Conservation (phyloP, 2,888 invertebrate genomes). For the Elmis aenea region DNA sequence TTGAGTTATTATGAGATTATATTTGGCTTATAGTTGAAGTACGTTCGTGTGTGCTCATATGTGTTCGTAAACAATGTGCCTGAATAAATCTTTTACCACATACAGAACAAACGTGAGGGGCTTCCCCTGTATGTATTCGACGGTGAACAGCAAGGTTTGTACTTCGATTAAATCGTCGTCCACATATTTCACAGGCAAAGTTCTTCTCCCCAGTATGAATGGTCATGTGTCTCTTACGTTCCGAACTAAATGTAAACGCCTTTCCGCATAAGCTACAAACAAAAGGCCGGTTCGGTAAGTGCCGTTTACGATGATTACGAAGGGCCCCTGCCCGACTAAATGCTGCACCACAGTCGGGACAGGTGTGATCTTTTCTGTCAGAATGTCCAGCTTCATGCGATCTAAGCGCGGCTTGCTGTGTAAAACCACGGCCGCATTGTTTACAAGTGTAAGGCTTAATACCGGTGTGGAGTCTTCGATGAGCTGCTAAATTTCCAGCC, state of each 20-base stretch:
- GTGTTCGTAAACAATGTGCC: conserved; percentile 50
- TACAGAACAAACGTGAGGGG: conserved; percentile 50
- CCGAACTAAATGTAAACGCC: conserved; percentile 26
- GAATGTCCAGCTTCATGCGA: conserved; percentile 29
- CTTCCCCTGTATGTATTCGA: conserved; percentile 52
- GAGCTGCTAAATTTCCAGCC: conserved; percentile 23
- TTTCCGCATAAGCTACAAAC: conserved; percentile 26
- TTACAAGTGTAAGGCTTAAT: conserved; percentile 28
- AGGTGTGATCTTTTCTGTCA: conserved; percentile 22
- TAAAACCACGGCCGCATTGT: conserved; percentile 27
- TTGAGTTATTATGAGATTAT: too few relatives aligned
- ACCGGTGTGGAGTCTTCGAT: conserved; percentile 28
- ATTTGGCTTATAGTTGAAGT: too few relatives aligned
- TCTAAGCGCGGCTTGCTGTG: conserved; percentile 26
- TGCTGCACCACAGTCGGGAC: conserved; percentile 27
- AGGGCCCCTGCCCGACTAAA: conserved; percentile 25
- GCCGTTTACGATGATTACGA: conserved; percentile 25
- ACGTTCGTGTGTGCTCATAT: conserved; percentile 50
- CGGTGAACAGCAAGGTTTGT: conserved; percentile 51
- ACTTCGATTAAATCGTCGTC: conserved; percentile 51
- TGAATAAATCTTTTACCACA: conserved; percentile 55
- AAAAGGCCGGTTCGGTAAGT: conserved; percentile 20
- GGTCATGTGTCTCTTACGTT: conserved; percentile 29
- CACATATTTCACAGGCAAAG: conserved; percentile 47
- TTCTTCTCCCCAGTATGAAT: conserved; percentile 29